phyloP scores from a whole-genome alignment of 2,888 invertebrate genomes.

The Meteorus colon region DNA sequence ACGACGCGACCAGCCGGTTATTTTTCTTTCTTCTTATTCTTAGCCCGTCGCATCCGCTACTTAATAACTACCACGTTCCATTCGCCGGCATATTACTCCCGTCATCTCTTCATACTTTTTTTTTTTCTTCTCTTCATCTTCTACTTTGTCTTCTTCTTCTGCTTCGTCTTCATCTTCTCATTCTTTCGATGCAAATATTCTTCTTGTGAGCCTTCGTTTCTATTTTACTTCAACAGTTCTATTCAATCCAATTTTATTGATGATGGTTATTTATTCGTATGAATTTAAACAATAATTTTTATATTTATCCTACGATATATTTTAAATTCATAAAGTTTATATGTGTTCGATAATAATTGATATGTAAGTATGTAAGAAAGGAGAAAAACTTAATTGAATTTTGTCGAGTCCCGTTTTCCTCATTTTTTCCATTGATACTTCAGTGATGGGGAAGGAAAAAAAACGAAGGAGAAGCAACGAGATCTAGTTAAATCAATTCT shows the following conservation, averaged over 20 bases:
- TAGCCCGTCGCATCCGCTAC: constrained; percentile 69
- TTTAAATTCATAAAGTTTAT: no score
- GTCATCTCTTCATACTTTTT: constrained; percentile 35
- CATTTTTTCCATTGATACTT: no score
- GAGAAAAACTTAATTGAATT: no score
- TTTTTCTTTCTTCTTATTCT: constrained; percentile 73
- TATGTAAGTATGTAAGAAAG: no score
- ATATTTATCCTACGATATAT: no score
- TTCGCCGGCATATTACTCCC: constrained; percentile 37
- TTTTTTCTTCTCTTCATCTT: background rate
- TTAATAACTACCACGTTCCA: constrained; percentile 67
- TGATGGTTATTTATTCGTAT: background rate
- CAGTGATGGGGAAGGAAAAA: no score
- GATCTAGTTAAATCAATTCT: no score
- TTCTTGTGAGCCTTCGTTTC: background rate
- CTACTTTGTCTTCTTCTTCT: background rate
- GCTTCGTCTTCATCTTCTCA: constrained; percentile 25
- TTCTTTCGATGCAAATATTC: background rate
- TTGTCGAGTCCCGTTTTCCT: no score
- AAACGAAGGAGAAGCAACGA: no score
- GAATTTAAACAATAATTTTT: no score
- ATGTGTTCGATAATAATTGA: no score
- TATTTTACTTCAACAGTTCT: background rate
- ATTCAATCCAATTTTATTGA: background rate
- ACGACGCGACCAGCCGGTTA: constrained; percentile 64